phyloP scores from a whole-genome alignment of 2,888 invertebrate genomes.

The Standfussiana lucernea region DNA sequence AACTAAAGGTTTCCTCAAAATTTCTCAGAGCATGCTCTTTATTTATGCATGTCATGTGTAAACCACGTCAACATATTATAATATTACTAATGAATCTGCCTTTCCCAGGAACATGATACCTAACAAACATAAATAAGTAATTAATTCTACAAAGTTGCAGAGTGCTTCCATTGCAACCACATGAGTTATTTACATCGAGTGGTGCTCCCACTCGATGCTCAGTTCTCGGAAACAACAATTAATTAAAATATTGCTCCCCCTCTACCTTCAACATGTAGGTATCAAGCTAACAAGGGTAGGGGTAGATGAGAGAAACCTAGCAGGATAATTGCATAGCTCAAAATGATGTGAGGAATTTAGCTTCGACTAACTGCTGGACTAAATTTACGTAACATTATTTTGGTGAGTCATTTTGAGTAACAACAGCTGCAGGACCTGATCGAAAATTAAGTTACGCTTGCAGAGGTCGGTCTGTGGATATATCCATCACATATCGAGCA shows the following conservation, averaged over 20 bases:
- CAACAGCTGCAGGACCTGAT: background rate
- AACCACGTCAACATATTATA: background rate
- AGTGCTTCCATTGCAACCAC: background rate
- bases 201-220: background rate
- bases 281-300: background rate
- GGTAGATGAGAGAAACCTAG: slow-evolving; percentile 1
- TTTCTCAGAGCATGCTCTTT: background rate
- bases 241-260: slow-evolving; percentile 23
- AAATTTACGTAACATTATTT: background rate
- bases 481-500: background rate
- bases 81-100: background rate
- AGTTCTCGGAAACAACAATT: slow-evolving; percentile 9
- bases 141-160: slow-evolving; percentile 1
- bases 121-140: background rate
- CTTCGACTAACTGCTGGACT: background rate
- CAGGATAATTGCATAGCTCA: background rate
- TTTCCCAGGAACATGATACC: no score
- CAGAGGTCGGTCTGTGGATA: background rate
- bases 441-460: background rate
- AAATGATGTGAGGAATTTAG: background rate
- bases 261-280: background rate
- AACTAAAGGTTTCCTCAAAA: background rate
- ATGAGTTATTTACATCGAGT: background rate
- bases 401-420: background rate
- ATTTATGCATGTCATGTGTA: background rate